Evolutionary conservation across 2,888 invertebrate species (phyloP), one percentile per base, ranked within the genome.

Genomic region (Anthoptus insignis): DNA sequence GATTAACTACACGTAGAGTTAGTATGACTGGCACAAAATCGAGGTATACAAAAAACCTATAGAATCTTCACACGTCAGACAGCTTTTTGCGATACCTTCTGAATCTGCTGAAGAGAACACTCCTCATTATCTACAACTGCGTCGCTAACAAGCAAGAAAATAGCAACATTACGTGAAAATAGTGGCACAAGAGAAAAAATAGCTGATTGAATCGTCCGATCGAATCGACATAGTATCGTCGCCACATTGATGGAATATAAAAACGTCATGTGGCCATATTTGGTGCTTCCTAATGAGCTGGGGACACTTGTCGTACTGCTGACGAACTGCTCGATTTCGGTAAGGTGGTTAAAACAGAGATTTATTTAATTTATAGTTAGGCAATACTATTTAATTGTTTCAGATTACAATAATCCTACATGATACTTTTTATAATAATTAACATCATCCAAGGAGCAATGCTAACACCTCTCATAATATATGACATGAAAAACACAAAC

Each of bases 281-380:
- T 80, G 88, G 88, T 66, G 66, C 65, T 69, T 64, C 73, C 81
- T 88, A 88, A 88, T 87, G 87, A 88, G 84, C 79, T 76, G 79
- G 83, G 82, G 81, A 82, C 64, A 59, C 65, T 58, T 52, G 65
- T 61, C 45, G 27, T 50, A 21, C 14, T 39, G 39, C n/a, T 39
- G 7, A 24, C n/a, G 61, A 54, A 11, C 7, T 39, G 37, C 47
- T 54, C 21, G 24, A 5, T 22, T 21, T 39, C 14, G 27, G n/a
- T n/a, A n/a, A n/a, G n/a, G n/a, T n/a, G n/a, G n/a, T n/a, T n/a
- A n/a, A n/a, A n/a, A n/a, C n/a, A n/a, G n/a, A n/a, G n/a, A n/a
- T n/a, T 27, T 27, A 27, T 27, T 27, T 27, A 27, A 27, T 27
- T 27, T 27, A 27, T 5, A 5, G 27, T 27, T 5, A 27, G n/a